A percentile compares a stretch with the other conserved stretches of the same genome.
Conservation (phyloP, 92 coral and sea anemone genomes). For the Chrysogorgia sp. region DNA sequence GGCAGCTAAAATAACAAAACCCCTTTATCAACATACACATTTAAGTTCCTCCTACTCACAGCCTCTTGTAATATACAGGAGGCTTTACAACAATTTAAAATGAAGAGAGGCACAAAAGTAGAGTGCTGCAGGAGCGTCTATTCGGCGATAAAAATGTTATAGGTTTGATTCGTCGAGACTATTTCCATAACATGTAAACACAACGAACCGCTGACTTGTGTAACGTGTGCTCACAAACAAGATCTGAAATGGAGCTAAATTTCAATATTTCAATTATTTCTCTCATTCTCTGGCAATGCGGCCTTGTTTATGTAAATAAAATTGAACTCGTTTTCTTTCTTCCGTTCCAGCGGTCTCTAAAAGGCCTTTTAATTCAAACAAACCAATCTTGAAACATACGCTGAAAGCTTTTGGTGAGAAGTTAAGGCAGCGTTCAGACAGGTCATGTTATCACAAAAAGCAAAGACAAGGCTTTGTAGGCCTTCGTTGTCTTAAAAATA, state of each 20-base stretch:
- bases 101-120: too few species aligned
- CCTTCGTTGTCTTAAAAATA: background rate
- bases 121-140: too few species aligned
- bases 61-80: too few species aligned
- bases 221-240: slow-evolving; percentile 28
- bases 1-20: too few species aligned
- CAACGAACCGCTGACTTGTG: slow-evolving; percentile 15
- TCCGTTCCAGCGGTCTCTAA: slow-evolving; percentile 29
- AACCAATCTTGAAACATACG: background rate
- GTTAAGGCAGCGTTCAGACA: background rate
- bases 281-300: slow-evolving; percentile 16
- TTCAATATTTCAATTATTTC: slow-evolving; percentile 35
- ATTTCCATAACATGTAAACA: too few species aligned
- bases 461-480: slow-evolving; percentile 20
- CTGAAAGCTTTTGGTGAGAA: background rate
- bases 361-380: slow-evolving; percentile 25
- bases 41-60: too few species aligned
- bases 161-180: too few species aligned
- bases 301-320: slow-evolving; percentile 49
- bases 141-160: too few species aligned
- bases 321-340: slow-evolving; percentile 12
- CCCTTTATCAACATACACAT: too few species aligned
- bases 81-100: too few species aligned
- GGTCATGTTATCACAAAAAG: background rate
- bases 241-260: slow-evolving; percentile 17